A percentile compares a stretch with the other conserved stretches of the same genome.
phyloP scores from a whole-genome alignment of 2,797 vertebrate species.

The Cossypha polioptera region DNA sequence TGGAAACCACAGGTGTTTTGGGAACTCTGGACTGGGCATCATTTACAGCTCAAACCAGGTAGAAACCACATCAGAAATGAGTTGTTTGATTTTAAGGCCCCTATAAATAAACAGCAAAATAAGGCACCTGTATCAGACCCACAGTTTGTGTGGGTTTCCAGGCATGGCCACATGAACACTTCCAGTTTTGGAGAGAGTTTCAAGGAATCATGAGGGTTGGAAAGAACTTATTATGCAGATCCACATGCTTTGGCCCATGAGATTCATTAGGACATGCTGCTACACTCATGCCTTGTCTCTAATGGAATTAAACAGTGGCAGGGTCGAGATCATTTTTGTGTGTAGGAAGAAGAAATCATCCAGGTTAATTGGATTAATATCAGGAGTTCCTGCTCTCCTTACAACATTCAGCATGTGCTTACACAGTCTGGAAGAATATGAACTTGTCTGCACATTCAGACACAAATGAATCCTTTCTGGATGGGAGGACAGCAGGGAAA shows the following conservation, averaged over 20 bases:
- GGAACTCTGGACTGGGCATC: not conserved
- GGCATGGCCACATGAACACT: not conserved
- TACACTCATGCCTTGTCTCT: not conserved
- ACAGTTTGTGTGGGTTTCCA: not conserved
- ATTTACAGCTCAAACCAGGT: not conserved
- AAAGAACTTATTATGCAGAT: not conserved
- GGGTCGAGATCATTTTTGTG: not conserved
- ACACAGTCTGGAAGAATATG: not conserved
- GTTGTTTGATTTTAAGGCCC: not conserved
- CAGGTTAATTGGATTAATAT: slow-evolving; percentile 4
- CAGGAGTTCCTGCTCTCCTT: not conserved
- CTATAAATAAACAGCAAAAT: not conserved
- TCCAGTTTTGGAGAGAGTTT: not conserved
- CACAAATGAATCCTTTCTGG: not conserved
- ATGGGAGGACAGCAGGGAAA: not conserved
- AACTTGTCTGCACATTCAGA: not conserved
- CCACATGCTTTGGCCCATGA: not conserved
- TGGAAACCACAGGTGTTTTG: not conserved
- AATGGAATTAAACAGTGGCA: not conserved
- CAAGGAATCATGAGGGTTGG: not conserved
- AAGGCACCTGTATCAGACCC: not conserved
- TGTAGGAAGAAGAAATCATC: not conserved
- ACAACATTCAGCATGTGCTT: not conserved
- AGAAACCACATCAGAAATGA: not conserved
- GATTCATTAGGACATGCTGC: not conserved